A percentile compares a stretch with the other conserved stretches of the same genome.
Evolutionary conservation across 2,888 invertebrate species (phyloP).

Genomic region (Hypsopygia costalis): DNA sequence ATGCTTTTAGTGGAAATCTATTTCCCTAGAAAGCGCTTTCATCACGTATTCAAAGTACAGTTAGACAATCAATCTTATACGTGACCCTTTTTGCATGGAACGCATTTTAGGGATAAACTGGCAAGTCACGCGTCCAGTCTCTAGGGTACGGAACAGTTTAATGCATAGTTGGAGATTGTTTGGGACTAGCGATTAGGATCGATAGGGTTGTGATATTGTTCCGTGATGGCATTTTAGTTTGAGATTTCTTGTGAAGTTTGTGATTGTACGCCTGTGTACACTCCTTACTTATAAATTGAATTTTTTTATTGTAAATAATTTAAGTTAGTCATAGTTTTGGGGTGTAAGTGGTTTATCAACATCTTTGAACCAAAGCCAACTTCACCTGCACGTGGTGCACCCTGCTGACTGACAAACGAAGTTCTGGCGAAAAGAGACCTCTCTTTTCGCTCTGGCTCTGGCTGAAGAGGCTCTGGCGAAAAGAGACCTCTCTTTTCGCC

Average conservation of each 20-base stretch:
- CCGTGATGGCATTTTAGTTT: background rate
- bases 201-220: conserved; percentile 18
- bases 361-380: too few relatives aligned
- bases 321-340: too few relatives aligned
- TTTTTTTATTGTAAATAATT: too few relatives aligned
- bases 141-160: conserved; percentile 54
- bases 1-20: conserved; percentile 2
- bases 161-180: conserved; percentile 67
- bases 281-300: too few relatives aligned
- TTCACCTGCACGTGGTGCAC: too few relatives aligned
- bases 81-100: conserved; percentile 67
- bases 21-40: conserved; percentile 5
- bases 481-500: too few relatives aligned
- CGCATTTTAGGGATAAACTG: conserved; percentile 45
- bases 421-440: too few relatives aligned
- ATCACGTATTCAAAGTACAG: conserved; percentile 44
- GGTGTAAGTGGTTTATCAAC: too few relatives aligned
- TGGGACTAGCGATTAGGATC: conserved; percentile 54
- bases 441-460: too few relatives aligned
- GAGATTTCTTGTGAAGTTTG: background rate
- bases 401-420: too few relatives aligned
- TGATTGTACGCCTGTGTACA: too few relatives aligned
- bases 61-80: conserved; percentile 74
- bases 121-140: conserved; percentile 73
- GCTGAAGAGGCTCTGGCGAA: too few relatives aligned